These are phyloP conservation scores for Cercocebus atys DNA, from an alignment of 2,113 vertebrate genomes.

Conservation along the genomic window DNA sequence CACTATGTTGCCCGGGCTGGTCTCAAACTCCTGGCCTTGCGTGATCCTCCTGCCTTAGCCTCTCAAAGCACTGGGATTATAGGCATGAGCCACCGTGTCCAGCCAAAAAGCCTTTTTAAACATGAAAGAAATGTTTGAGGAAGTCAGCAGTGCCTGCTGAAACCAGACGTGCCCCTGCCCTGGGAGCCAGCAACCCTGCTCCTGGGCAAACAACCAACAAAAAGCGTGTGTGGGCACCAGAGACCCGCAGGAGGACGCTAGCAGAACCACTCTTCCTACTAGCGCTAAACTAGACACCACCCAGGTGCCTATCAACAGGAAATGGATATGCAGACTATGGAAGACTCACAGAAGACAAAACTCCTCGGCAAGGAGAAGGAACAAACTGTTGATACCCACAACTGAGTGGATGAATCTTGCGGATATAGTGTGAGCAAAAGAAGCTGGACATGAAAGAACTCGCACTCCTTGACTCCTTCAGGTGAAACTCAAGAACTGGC, in stretches of 20 bases:
- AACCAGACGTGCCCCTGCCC: background rate
- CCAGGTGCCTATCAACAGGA: background rate
- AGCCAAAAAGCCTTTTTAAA: background rate
- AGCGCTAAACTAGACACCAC: background rate
- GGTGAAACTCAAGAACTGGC: background rate
- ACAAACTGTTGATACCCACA: accelerated
- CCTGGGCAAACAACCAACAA: accelerated
- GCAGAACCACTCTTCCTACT: background rate
- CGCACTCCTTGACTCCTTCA: accelerated
- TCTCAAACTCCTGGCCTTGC: background rate
- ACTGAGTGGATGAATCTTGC: accelerated
- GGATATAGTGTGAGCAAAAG: background rate
- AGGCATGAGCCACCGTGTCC: background rate
- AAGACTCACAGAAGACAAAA: background rate
- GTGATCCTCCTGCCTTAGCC: background rate
- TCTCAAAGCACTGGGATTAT: background rate
- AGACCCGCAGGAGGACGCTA: background rate
- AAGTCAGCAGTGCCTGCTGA: background rate
- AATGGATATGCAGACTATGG: background rate
- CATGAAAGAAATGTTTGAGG: background rate
- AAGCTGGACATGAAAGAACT: background rate
- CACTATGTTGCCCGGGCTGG: background rate
- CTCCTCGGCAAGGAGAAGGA: background rate
- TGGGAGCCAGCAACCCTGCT: accelerated
- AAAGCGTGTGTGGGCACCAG: background rate